Percentiles rank a stretch among this genome's conserved stretches.
Evolutionary conservation across 1,140 invertebrate genomes (phyloP).

Genomic region (Apis cerana): DNA sequence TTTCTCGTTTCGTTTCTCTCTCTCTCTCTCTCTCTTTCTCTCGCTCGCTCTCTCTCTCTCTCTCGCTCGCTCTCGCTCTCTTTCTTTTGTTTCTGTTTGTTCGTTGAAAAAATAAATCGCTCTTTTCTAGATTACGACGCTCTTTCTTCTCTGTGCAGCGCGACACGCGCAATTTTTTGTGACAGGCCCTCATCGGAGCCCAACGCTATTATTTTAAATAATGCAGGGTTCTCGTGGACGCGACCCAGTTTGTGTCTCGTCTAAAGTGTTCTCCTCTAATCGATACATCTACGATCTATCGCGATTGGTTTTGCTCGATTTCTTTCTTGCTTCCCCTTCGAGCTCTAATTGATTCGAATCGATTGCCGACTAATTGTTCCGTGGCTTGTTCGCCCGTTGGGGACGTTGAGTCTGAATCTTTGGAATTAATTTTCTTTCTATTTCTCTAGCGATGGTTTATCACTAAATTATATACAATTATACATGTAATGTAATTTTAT

Average conservation of each 20-base stretch:
- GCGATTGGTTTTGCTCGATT: constrained; percentile 3
- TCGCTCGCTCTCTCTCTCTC: neutral
- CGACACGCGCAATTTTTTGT: neutral
- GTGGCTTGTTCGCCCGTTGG: too few species aligned
- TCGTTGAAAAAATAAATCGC: constrained; percentile 54
- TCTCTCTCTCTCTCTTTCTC: neutral
- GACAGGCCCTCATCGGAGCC: neutral
- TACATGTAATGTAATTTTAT: too few species aligned
- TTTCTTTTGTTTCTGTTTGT: neutral
- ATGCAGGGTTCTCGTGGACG: neutral
- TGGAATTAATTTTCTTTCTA: neutral
- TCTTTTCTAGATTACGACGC: constrained; percentile 31
- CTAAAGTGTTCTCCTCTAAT: neutral
- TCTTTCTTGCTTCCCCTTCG: neutral
- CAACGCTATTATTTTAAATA: constrained; percentile 6
- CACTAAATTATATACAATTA: too few species aligned
- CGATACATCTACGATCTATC: constrained; percentile 9
- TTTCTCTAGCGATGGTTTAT: neutral
- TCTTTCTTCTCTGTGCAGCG: neutral
- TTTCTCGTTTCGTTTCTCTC: constrained; percentile 14
- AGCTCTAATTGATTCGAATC: neutral
- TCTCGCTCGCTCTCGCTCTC: neutral
- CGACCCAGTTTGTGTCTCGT: neutral
- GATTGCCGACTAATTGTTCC: neutral
- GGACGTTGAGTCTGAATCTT: neutral